A percentile compares a stretch with the other conserved stretches of the same genome.
These are phyloP conservation scores for Macrotus californicus DNA, from an alignment of 2,113 vertebrate genomes.

Conservation along the genomic window DNA sequence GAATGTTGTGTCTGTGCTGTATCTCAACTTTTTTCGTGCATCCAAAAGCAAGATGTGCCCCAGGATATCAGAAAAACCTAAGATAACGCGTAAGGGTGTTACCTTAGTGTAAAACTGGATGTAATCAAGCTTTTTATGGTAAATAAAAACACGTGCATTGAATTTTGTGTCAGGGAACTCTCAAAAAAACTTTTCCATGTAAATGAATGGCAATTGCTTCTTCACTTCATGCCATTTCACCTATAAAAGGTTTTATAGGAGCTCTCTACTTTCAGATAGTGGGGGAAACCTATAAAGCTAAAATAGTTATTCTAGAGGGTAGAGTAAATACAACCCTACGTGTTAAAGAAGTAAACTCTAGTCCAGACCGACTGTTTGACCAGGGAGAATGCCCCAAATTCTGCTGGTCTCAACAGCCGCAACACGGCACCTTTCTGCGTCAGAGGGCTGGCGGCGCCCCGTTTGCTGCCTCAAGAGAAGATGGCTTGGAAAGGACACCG, in stretches of 20 bases:
- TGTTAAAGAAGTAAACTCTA: not conserved
- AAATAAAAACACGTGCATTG: not conserved
- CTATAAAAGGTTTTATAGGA: not conserved
- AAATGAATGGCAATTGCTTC: not conserved
- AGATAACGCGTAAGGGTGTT: not conserved
- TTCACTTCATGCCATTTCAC: not conserved
- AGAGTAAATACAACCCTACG: not conserved
- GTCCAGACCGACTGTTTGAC: not conserved
- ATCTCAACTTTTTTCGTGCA: not conserved
- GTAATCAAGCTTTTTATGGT: not conserved
- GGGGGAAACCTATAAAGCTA: not conserved
- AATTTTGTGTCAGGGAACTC: not conserved
- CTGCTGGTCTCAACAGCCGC: not conserved
- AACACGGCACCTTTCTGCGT: not conserved
- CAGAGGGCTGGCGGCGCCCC: too few species aligned
- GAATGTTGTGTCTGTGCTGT: not conserved
- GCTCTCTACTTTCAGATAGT: not conserved
- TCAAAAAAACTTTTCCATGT: not conserved
- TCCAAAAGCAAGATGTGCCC: too few species aligned
- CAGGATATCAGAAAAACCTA: not conserved
- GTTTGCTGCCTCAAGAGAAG: not conserved
- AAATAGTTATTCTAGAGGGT: not conserved
- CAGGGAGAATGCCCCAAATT: not conserved
- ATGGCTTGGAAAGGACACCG: not conserved
- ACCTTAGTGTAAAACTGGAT: not conserved